Evolutionary conservation across 2,797 vertebrate genomes (phyloP).

Genomic region (Sebastes flavidus): DNA sequence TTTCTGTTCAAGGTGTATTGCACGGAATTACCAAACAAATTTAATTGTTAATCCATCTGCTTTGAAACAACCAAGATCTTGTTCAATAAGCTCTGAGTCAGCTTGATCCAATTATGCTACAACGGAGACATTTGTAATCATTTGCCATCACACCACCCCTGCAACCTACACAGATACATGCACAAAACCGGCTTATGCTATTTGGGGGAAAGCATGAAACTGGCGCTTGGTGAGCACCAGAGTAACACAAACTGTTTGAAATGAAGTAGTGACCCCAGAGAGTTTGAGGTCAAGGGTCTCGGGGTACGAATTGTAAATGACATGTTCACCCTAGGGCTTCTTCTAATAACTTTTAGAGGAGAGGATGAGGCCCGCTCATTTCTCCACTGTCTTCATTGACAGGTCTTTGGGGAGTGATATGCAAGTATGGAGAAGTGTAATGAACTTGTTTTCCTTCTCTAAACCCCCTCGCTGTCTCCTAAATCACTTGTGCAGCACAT

Average conservation of each 20-base stretch:
- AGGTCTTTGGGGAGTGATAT: constrained; percentile 82
- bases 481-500: constrained; percentile 77
- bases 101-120: constrained; percentile 83
- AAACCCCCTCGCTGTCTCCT: constrained; percentile 77
- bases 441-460: constrained; percentile 84
- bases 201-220: constrained; percentile 69
- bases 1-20: constrained; percentile 79
- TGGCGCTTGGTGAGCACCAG: constrained; percentile 61
- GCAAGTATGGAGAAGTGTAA: constrained; percentile 82
- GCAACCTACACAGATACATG: constrained; percentile 64
- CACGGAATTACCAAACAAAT: constrained; percentile 78
- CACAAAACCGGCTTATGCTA: constrained; percentile 66
- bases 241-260: constrained; percentile 76
- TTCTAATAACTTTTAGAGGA: constrained; percentile 78
- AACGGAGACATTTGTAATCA: constrained; percentile 82
- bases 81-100: constrained; percentile 82
- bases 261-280: constrained; percentile 76
- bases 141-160: constrained; percentile 74
- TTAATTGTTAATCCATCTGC: constrained; percentile 83
- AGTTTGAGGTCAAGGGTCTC: constrained; percentile 76
- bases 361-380: constrained; percentile 74
- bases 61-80: constrained; percentile 81
- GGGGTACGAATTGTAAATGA: constrained; percentile 80
- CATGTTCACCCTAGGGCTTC: constrained; percentile 80
- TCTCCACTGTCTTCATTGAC: constrained; percentile 77